A percentile compares a stretch with the other conserved stretches of the same genome.
phyloP scores from a whole-genome alignment of 2,113 vertebrate genomes.

The Rhinolophus sinicus region DNA sequence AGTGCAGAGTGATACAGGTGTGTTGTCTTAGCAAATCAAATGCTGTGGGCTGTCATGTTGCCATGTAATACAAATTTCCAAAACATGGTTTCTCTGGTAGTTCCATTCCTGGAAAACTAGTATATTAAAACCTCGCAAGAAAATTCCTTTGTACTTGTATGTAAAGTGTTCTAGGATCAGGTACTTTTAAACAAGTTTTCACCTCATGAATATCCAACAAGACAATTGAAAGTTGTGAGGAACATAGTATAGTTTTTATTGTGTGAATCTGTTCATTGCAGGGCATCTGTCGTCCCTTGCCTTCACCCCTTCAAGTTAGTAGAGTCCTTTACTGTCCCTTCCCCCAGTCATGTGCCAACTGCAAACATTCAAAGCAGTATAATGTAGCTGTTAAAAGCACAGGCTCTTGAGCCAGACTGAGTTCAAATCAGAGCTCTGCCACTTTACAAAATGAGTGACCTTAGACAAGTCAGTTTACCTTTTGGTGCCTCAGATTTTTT shows the following conservation, averaged over 20 bases:
- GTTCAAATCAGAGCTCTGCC: neutral
- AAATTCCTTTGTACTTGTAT: neutral
- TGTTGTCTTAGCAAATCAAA: neutral
- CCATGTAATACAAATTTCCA: neutral
- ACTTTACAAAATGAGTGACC: neutral
- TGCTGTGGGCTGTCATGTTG: neutral
- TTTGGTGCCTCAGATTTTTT: neutral
- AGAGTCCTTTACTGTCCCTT: neutral
- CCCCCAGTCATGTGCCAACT: neutral
- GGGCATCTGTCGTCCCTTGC: neutral
- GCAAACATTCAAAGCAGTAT: neutral
- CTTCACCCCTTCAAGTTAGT: neutral
- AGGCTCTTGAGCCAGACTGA: neutral
- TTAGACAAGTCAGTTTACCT: neutral
- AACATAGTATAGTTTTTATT: neutral
- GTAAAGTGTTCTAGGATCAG: neutral
- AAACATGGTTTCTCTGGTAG: neutral
- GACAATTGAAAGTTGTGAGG: neutral
- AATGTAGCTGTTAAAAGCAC: neutral
- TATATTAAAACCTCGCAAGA: neutral
- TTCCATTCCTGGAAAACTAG: neutral
- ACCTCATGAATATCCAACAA: neutral
- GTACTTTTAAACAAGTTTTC: slow-evolving; percentile 1
- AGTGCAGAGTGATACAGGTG: neutral
- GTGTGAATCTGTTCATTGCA: neutral